Conservation (phyloP, 2,797 vertebrate species). For the Chrysocyon brachyurus region DNA sequence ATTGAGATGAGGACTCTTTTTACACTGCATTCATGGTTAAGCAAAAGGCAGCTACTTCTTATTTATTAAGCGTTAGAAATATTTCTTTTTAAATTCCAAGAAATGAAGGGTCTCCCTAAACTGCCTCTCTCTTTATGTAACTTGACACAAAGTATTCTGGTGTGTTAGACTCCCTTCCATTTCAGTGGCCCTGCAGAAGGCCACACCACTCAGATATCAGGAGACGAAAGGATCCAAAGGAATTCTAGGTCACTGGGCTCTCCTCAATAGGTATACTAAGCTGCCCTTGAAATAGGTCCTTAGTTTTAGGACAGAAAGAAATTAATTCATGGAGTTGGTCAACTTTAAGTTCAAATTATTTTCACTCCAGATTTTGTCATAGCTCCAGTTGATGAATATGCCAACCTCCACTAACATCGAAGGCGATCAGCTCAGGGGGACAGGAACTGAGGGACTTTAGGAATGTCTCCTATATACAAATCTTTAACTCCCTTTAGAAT, state of each 20-base stretch:
- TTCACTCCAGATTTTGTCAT: slow-evolving; percentile 30
- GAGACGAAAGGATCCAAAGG: slow-evolving; percentile 50
- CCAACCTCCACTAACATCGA: slow-evolving; percentile 2
- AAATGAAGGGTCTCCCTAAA: slow-evolving; percentile 19
- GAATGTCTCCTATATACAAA: slow-evolving; percentile 12
- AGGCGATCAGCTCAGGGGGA: background rate
- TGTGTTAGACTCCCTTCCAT: slow-evolving; percentile 11
- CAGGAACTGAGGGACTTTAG: background rate
- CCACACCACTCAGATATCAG: slow-evolving; percentile 38
- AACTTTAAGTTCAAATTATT: slow-evolving; percentile 63
- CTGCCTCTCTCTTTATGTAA: slow-evolving; percentile 60
- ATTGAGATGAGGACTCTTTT: background rate
- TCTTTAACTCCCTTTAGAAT: slow-evolving; percentile 32
- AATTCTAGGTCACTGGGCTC: slow-evolving; percentile 64
- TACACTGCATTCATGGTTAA: background rate
- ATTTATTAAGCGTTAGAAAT: slow-evolving; percentile 46
- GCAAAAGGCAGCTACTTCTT: slow-evolving; percentile 12
- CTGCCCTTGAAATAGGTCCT: slow-evolving; percentile 60
- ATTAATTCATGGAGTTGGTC: slow-evolving; percentile 26
- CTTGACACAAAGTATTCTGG: slow-evolving; percentile 25
- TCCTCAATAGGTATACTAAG: background rate
- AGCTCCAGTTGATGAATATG: background rate
- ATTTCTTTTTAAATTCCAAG: slow-evolving; percentile 47
- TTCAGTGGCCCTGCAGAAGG: slow-evolving; percentile 45
- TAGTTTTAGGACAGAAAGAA: slow-evolving; percentile 58